Base-by-base conservation (phyloP, 2,888 invertebrate species). In the Pyrgus malvae region DNA sequence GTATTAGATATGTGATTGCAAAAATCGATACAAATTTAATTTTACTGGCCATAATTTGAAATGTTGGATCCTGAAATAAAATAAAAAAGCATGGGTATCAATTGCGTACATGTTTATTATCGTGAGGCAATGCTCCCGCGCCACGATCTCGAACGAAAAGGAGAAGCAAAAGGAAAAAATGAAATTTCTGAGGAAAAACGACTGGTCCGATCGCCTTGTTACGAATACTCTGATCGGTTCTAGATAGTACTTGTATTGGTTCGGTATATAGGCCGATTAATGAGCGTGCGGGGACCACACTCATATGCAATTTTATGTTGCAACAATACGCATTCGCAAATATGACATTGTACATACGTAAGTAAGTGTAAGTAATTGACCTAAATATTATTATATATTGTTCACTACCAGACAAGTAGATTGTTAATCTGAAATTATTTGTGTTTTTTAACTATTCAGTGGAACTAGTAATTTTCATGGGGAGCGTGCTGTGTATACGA, bases 111-210 rank as follows among this genome's bases (percentile, higher is more conserved):
- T 78, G 77, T 78, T 83, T 78, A 79, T 77, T 75, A 76, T 72
- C 72, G 68, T 66, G 70, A 83, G 85, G 80, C 87, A 85, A 76
- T 78, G 88, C 84, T 81, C 86, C 81, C 83, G 80, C 74, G 76
- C 29, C 17, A 68, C 73, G 70, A n/a, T 62, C 65, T 60, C 64
- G 70, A 71, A 74, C 72, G 74, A 74, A 82, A 86, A 81, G 78
- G 82, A 83, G 69, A 76, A 69, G 62, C 61, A 80, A 82, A 85
- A 19, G 17, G 77, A 70, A 53, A 27, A 44, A 33, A 35, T 69
- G 73, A 78, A 69, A 76, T 78, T 83, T 80, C 80, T 70, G 75
- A 75, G 77, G 79, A 84, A 85, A 64, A 85, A 83, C 78, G 76
- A 73, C 71, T 69, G 74, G 71, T 64, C 64, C 75, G 80, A 81